Evolutionary conservation across 2,797 vertebrate species (phyloP), one percentile per base, ranked within the genome.

Genomic region (Brotula barbata): DNA sequence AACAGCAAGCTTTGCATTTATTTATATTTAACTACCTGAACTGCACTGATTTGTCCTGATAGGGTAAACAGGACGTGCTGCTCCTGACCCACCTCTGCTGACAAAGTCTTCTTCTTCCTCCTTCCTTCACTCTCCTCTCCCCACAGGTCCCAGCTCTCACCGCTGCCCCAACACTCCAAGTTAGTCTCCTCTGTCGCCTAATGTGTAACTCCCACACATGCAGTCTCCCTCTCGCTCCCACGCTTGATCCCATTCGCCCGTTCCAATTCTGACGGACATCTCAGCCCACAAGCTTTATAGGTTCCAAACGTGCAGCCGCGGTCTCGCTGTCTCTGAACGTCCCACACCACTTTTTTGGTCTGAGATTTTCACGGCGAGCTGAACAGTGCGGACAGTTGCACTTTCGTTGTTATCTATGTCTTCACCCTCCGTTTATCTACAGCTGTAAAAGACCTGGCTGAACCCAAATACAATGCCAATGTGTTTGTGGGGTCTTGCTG

Each of bases 151-250:
- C 82, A 90, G 88, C 83, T 81, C 87, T 81, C 87, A 88, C 73
- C 87, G 84, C 84, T 89, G 89, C 81, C 89, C 87, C 88, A 89
- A 90, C 89, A 90, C 88, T 86, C 86, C 87, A 90, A 90, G 89
- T 90, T 90, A 90, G 89, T 90, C 83, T 80, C 65, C 70, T 87
- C 73, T 85, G 75, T 89, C 81, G 57, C 85, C 79, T 79, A 73
- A 66, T 88, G 82, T 87, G 84, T 85, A 81, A 80, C 69, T 64
- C 77, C 83, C 82, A 84, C 82, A 84, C 62, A 81, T 82, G 77
- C 71, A 78, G 64, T 83, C 72, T 68, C 68, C 65, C 54, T 58
- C 36, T 64, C 46, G 23, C 46, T 39, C 46, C 25, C 41, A 21
- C 74, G 57, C 73, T 55, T 39, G 54, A 72, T 81, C 66, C 68